Conservation (phyloP, 1,140 invertebrate genomes). For the Orussus abietinus region DNA sequence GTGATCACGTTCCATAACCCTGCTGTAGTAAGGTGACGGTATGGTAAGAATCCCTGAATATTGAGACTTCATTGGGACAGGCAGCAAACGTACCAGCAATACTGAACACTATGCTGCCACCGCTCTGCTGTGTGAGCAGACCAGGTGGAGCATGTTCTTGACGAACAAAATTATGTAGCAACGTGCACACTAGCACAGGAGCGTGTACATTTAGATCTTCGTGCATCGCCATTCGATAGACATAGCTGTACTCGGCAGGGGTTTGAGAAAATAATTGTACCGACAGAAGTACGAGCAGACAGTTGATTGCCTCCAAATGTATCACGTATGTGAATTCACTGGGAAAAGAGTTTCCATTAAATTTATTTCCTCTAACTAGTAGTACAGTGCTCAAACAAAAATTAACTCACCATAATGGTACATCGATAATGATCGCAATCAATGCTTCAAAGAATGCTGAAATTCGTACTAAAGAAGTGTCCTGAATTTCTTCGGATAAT, state of each 20-base stretch:
- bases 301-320: constrained; percentile 85
- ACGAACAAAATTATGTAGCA: constrained; percentile 74
- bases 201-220: constrained; percentile 68
- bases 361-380: constrained; percentile 2
- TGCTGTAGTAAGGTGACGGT: constrained; percentile 54
- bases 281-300: constrained; percentile 79
- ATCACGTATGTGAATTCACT: constrained; percentile 86
- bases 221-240: constrained; percentile 70
- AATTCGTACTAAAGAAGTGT: constrained; percentile 37
- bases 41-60: constrained; percentile 7
- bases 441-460: constrained; percentile 67
- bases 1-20: constrained; percentile 79
- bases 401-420: constrained; percentile 63
- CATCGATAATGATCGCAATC: constrained; percentile 72
- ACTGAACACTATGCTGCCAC: constrained; percentile 80
- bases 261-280: constrained; percentile 80
- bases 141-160: constrained; percentile 72
- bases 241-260: constrained; percentile 57
- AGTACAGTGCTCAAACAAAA: constrained; percentile 1
- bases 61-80: constrained; percentile 13
- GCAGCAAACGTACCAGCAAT: constrained; percentile 65
- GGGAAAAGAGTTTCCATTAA: constrained; percentile 35
- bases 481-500: constrained; percentile 24
- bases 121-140: constrained; percentile 59
- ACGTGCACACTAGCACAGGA: constrained; percentile 68